phyloP scores from a whole-genome alignment of 2,797 vertebrate genomes.

The Zalophus californianus region DNA sequence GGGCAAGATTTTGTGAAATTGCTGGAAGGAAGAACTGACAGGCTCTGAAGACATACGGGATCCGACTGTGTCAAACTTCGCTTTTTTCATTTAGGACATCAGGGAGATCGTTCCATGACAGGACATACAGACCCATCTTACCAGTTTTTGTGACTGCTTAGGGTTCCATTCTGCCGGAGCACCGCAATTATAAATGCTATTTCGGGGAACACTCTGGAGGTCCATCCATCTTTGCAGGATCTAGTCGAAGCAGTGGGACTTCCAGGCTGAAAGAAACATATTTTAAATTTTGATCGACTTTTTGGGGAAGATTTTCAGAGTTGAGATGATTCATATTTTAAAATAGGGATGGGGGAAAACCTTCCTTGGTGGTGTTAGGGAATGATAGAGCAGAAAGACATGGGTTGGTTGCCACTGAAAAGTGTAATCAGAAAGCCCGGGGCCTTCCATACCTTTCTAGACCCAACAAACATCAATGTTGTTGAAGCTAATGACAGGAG shows the following conservation, averaged over 20 bases:
- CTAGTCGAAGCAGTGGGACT: background rate
- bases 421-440: conserved; percentile 5
- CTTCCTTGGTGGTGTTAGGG: background rate
- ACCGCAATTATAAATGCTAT: background rate
- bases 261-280: conserved; percentile 29
- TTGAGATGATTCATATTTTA: conserved; percentile 19
- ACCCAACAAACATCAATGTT: background rate
- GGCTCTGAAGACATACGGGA: background rate
- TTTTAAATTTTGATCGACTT: conserved; percentile 25
- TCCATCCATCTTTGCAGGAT: background rate
- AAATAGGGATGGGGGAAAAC: background rate
- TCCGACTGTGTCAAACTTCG: background rate
- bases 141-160: background rate
- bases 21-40: background rate
- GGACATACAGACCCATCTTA: background rate
- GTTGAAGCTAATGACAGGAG: conserved; percentile 3
- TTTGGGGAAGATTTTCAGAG: background rate
- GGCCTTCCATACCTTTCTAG: conserved; percentile 9
- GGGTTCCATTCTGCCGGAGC: background rate
- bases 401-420: background rate
- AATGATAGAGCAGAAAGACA: conserved; percentile 47
- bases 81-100: background rate
- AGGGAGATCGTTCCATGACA: background rate
- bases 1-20: conserved; percentile 22
- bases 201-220: background rate